phyloP scores from a whole-genome alignment of 2,113 vertebrate species.

The Bungarus multicinctus region DNA sequence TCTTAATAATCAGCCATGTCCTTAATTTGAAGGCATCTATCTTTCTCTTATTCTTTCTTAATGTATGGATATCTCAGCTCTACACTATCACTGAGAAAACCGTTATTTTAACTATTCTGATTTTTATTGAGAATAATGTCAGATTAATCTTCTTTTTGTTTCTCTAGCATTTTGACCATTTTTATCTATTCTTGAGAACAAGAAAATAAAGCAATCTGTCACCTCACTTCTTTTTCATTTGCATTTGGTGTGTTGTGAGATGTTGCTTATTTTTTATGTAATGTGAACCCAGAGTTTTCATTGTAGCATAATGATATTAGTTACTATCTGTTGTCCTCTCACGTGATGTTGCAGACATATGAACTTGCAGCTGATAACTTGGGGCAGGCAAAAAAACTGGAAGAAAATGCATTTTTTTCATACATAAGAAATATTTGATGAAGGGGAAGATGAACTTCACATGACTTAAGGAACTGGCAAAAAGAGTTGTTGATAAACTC shows the following conservation, averaged over 20 bases:
- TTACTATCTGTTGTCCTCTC: neutral
- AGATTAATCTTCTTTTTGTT: neutral
- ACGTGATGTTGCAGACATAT: neutral
- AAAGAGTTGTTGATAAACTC: neutral
- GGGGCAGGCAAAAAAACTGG: neutral
- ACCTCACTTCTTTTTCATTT: neutral
- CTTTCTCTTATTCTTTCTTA: neutral
- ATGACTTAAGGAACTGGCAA: neutral
- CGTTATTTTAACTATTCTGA: neutral
- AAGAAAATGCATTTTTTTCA: neutral
- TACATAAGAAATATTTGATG: neutral
- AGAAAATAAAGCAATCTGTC: neutral
- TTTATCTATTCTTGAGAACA: neutral
- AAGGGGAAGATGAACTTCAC: neutral
- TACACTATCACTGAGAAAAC: neutral
- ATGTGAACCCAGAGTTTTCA: neutral
- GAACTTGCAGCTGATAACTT: neutral
- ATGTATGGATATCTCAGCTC: neutral
- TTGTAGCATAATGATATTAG: neutral
- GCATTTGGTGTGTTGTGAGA: neutral
- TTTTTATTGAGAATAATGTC: neutral
- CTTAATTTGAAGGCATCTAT: neutral
- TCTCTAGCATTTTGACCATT: neutral
- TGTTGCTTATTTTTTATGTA: neutral
- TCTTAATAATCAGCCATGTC: neutral